Percentiles rank a stretch among this genome's conserved stretches.
Conservation (phyloP, 2,113 vertebrate genomes). For the Anser brachyrhynchus region DNA sequence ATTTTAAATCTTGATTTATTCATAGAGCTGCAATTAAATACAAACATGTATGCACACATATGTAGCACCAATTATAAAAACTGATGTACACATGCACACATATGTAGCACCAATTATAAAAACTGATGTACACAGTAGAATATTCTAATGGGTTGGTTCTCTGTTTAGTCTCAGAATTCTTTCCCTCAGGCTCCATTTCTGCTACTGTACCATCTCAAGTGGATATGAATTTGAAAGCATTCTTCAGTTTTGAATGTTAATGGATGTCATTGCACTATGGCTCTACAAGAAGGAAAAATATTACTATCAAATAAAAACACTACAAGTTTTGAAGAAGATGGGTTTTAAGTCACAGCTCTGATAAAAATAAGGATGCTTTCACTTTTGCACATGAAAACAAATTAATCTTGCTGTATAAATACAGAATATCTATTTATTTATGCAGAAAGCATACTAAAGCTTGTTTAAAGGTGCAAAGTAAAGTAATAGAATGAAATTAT, state of each 20-base stretch:
- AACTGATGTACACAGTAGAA: not conserved
- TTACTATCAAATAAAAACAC: slow-evolving; percentile 49
- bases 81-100: not conserved
- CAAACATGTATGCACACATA: slow-evolving; percentile 7
- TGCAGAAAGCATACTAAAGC: not conserved
- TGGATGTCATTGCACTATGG: slow-evolving; percentile 50
- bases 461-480: slow-evolving; percentile 8
- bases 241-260: slow-evolving; percentile 67
- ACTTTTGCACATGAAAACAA: slow-evolving; percentile 33
- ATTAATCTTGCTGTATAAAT: slow-evolving; percentile 39
- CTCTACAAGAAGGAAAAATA: slow-evolving; percentile 36
- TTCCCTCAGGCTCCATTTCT: slow-evolving; percentile 44
- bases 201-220: slow-evolving; percentile 40
- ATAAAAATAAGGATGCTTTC: slow-evolving; percentile 45
- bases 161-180: slow-evolving; percentile 48
- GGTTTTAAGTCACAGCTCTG: slow-evolving; percentile 29
- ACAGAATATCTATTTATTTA: slow-evolving; percentile 36
- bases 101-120: slow-evolving; percentile 29
- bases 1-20: slow-evolving; percentile 26
- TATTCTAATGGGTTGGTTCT: slow-evolving; percentile 35
- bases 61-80: slow-evolving; percentile 31
- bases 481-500: slow-evolving; percentile 33
- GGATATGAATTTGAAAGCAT: slow-evolving; percentile 63
- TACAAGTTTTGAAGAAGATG: slow-evolving; percentile 33
- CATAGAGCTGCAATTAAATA: not conserved